phyloP scores from a whole-genome alignment of 2,113 vertebrate genomes.

The Dascyllus trimaculatus region DNA sequence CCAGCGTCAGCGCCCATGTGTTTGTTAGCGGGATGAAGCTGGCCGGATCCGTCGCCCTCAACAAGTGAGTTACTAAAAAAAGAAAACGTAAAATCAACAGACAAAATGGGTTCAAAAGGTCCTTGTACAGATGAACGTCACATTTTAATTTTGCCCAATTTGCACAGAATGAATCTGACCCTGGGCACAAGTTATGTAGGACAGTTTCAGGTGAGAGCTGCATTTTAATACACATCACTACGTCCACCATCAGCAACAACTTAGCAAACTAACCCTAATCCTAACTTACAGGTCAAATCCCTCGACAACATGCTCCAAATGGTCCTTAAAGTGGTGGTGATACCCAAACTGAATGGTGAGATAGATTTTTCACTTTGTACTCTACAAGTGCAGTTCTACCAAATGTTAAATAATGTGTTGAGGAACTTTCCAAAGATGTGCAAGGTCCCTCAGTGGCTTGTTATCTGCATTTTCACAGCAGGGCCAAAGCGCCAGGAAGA shows the following conservation, averaged over 20 bases:
- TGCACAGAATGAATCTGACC: constrained; percentile 78
- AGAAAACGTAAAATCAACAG: too few species aligned
- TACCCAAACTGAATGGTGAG: constrained; percentile 81
- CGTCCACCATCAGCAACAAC: background rate
- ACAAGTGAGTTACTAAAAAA: constrained; percentile 75
- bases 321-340: constrained; percentile 73
- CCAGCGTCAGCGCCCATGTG: constrained; percentile 72
- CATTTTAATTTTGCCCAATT: constrained; percentile 49
- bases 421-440: too few species aligned
- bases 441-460: too few species aligned
- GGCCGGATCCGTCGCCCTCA: constrained; percentile 74
- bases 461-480: too few species aligned
- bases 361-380: background rate
- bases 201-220: constrained; percentile 78
- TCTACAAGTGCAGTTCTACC: background rate
- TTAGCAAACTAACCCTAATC: background rate
- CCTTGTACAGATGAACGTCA: constrained; percentile 29
- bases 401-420: background rate
- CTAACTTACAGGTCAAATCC: constrained; percentile 68
- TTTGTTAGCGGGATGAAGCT: constrained; percentile 70
- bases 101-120: constrained; percentile 20
- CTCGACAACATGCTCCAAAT: constrained; percentile 69
- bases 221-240: background rate
- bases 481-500: too few species aligned
- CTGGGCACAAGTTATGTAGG: constrained; percentile 80